A percentile compares a stretch with the other conserved stretches of the same genome.
These are phyloP conservation scores for Naja naja DNA, from an alignment of 2,113 vertebrate genomes.

Conservation along the genomic window DNA sequence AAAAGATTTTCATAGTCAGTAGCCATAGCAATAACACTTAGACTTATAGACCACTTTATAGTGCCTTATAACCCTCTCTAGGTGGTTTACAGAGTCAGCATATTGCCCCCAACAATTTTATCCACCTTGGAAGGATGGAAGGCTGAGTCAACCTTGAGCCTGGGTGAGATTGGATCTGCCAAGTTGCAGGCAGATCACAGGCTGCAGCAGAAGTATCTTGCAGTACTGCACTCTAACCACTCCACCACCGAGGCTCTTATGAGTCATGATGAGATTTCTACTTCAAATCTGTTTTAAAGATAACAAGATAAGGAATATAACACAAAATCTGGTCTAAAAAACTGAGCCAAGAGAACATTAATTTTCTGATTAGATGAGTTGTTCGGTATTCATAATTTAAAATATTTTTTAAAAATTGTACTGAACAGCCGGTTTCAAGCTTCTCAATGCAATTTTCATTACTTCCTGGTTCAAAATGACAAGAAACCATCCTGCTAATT, in stretches of 20 bases:
- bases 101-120: too few relatives aligned
- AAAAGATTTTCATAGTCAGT: not conserved
- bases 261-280: not conserved
- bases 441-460: not conserved
- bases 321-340: not conserved
- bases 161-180: too few relatives aligned
- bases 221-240: too few relatives aligned
- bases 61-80: too few relatives aligned
- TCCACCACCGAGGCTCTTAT: too few relatives aligned
- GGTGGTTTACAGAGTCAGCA: too few relatives aligned
- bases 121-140: too few relatives aligned
- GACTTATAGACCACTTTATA: too few relatives aligned
- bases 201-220: too few relatives aligned
- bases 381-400: not conserved
- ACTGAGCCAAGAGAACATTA: not conserved
- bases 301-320: not conserved
- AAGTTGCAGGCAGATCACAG: too few relatives aligned
- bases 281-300: not conserved
- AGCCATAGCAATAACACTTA: not conserved
- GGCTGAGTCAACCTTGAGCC: too few relatives aligned
- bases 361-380: not conserved
- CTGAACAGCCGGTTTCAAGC: not conserved
- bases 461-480: not conserved
- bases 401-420: not conserved
- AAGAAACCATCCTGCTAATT: not conserved